These are phyloP conservation scores for Eurois occulta DNA, from an alignment of 2,888 invertebrate species.

Conservation along the genomic window DNA sequence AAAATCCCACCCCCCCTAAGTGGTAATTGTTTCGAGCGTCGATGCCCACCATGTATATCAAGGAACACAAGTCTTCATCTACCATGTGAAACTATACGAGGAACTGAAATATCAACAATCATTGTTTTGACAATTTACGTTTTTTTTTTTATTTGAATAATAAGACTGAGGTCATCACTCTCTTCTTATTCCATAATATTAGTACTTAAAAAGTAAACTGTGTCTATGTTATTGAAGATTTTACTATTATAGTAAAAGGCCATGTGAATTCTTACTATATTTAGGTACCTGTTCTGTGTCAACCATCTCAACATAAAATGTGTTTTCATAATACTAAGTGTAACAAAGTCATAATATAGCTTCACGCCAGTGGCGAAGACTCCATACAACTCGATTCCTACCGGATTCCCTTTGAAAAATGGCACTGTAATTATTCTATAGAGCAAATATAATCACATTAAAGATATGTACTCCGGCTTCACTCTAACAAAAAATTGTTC, in stretches of 20 bases:
- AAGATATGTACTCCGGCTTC: no score
- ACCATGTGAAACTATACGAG: not conserved
- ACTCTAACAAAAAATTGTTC: no score
- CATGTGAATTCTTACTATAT: constrained; percentile 2
- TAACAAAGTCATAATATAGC: not conserved
- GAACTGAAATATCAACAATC: constrained; percentile 14
- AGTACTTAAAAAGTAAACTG: not conserved
- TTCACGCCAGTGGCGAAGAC: no score
- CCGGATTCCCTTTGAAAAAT: no score
- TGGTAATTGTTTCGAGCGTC: no score
- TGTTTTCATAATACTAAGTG: constrained; percentile 27
- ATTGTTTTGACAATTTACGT: constrained; percentile 10
- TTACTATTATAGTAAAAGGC: constrained; percentile 20
- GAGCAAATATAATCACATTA: no score
- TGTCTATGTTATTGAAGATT: constrained; percentile 22
- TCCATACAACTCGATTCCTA: no score
- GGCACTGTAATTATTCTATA: no score
- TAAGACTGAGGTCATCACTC: constrained; percentile 5
- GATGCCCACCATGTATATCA: not conserved
- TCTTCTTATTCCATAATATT: constrained; percentile 22
- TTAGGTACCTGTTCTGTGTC: not conserved
- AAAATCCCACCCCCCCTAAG: no score
- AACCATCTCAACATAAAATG: not conserved
- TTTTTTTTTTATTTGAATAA: constrained; percentile 18
- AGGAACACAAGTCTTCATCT: not conserved